Base-by-base conservation (phyloP, 2,888 invertebrate genomes). In the Melolontha melolontha region DNA sequence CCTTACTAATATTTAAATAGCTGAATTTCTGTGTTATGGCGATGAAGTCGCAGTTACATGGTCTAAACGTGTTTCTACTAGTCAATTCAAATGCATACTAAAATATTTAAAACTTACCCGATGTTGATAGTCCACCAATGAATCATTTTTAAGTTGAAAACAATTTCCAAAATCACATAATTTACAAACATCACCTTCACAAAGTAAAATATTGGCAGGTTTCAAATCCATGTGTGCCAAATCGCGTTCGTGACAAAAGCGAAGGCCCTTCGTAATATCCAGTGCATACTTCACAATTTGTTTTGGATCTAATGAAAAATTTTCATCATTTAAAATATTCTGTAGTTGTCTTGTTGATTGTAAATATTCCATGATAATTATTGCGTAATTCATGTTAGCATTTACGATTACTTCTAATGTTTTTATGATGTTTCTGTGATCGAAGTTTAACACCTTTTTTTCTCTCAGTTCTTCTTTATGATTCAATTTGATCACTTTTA, bases 91-190 rank as follows among this genome's bases (percentile, higher is more conserved):
- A n/a, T n/a, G n/a, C n/a, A 22, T 22, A 22, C 22, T 22, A 22
- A 22, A 22, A 39, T 12, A 14, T 27, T 34, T 34, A 27, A 55
- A 68, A 59, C 70, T 70, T 70, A 77, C 76, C 67, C 73, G 72
- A 72, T 73, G 71, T 22, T 63, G 65, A 50, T 71, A 76, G 49
- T 44, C 51, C 49, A 68, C 40, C 39, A 16, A 5, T 12, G 22
- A 41, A 52, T 67, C 54, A 5, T 40, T 47, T 34, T 62, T 62
- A 17, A 68, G 14, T 14, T 66, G 22, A 41, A 62, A 64, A 11
- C 81, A 82, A 74, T 79, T 83, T 55, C 83, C 82, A 76, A 82
- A 82, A 78, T 83, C 83, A 55, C 82, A 82, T 41, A 83, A 73
- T 75, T 82, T 83, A 66, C 82, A 82, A 22, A 72, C 54, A 7